Conservation (phyloP, 2,888 invertebrate species). For the Melanophora roralis region DNA sequence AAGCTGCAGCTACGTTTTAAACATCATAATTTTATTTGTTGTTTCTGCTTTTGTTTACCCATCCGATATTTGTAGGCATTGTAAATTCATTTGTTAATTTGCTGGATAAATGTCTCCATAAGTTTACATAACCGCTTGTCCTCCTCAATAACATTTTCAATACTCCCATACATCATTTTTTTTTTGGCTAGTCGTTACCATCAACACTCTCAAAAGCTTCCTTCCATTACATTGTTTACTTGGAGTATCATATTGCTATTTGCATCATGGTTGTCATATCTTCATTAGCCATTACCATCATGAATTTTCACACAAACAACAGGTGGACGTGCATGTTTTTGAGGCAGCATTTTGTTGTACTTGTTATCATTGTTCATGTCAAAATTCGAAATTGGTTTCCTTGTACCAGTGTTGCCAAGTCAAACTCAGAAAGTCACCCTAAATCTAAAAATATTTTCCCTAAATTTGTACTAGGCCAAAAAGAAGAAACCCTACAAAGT, state of each 20-base stretch:
- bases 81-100: slow-evolving; percentile 67
- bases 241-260: slow-evolving; percentile 8
- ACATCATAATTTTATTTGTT: not conserved
- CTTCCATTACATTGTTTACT: not conserved
- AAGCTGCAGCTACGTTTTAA: slow-evolving; percentile 27
- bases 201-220: not conserved
- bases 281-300: not conserved
- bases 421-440: no score
- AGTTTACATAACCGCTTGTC: slow-evolving; percentile 59
- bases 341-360: not conserved
- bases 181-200: not conserved
- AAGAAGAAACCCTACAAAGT: no score
- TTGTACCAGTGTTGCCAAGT: slow-evolving; percentile 1
- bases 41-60: slow-evolving; percentile 11
- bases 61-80: slow-evolving; percentile 42
- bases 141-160: slow-evolving; percentile 41
- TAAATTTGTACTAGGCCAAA: no score
- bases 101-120: slow-evolving; percentile 66
- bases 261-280: slow-evolving; percentile 10
- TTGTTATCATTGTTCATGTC: slow-evolving; percentile 26
- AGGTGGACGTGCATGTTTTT: slow-evolving; percentile 39
- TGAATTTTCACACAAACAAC: slow-evolving; percentile 25
- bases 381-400: slow-evolving; percentile 18
- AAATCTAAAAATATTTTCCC: no score
- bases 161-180: not conserved